Conservation (phyloP, 2,888 invertebrate species). For the Chydorus sphaericus region DNA sequence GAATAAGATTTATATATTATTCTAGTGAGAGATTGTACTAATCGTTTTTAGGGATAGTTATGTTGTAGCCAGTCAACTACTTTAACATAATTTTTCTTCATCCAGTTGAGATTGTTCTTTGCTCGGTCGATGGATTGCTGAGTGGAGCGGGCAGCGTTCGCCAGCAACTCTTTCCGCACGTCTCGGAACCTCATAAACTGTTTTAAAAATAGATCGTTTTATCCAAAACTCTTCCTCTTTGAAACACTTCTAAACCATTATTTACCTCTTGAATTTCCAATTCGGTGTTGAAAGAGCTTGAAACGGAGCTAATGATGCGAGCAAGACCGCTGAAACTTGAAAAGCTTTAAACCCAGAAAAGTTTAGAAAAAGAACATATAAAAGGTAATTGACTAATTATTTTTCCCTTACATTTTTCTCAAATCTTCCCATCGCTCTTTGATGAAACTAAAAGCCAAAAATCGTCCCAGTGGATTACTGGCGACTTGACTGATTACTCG, state of each 20-base stretch:
- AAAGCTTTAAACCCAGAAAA: neutral
- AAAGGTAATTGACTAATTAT: neutral
- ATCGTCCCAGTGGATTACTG: constrained; percentile 58
- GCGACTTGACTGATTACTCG: constrained; percentile 63
- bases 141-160: constrained; percentile 41
- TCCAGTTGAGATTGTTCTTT: constrained; percentile 70
- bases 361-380: neutral
- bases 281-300: constrained; percentile 23
- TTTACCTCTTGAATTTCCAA: constrained; percentile 25
- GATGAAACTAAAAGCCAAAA: constrained; percentile 61
- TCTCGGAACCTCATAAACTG: neutral
- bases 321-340: neutral
- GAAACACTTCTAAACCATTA: neutral
- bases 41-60: too few relatives aligned
- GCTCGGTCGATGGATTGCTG: constrained; percentile 67
- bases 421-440: constrained; percentile 58
- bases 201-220: neutral
- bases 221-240: neutral
- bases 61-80: constrained; percentile 55
- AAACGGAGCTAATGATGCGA: neutral
- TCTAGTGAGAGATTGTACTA: too few relatives aligned
- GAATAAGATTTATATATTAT: too few relatives aligned
- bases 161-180: neutral
- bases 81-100: constrained; percentile 52
- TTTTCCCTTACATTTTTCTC: constrained; percentile 50